Evolutionary conservation across 1,140 invertebrate genomes (phyloP).

Genomic region (Pygmarrhopalites habei): DNA sequence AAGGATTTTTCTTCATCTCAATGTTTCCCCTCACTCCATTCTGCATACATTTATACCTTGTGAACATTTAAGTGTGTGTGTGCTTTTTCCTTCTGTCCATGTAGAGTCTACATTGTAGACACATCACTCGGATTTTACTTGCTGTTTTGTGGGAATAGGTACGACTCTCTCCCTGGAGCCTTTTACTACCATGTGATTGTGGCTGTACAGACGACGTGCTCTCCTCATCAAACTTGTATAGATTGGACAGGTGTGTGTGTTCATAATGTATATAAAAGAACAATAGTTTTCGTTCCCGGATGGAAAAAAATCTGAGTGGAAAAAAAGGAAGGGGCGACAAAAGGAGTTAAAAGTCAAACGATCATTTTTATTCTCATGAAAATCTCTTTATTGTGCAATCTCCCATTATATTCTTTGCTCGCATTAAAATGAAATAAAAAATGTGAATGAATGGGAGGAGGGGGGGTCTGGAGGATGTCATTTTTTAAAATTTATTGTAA

Average conservation of each 20-base stretch:
- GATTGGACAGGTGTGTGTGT: slow-evolving; percentile 5
- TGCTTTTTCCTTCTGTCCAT: too few species aligned
- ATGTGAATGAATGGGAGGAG: too few species aligned
- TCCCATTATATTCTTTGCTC: neutral
- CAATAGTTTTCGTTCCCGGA: neutral
- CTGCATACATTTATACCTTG: neutral
- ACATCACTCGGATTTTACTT: neutral
- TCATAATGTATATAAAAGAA: neutral
- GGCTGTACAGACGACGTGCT: neutral
- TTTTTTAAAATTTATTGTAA: too few species aligned
- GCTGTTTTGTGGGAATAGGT: neutral
- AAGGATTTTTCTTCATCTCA: neutral
- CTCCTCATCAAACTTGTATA: slow-evolving; percentile 6
- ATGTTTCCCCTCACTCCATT: neutral
- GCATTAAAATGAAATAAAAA: neutral
- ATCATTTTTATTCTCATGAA: neutral
- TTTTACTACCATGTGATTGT: neutral
- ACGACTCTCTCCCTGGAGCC: neutral
- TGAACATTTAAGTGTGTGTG: neutral
- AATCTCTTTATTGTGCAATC: neutral
- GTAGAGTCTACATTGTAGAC: too few species aligned
- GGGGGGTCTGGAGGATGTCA: too few species aligned
- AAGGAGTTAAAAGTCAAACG: too few species aligned
- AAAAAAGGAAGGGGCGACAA: too few species aligned
- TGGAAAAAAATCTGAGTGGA: too few species aligned